Base-by-base conservation (phyloP, 2,113 vertebrate genomes). In the Lathamus discolor region DNA sequence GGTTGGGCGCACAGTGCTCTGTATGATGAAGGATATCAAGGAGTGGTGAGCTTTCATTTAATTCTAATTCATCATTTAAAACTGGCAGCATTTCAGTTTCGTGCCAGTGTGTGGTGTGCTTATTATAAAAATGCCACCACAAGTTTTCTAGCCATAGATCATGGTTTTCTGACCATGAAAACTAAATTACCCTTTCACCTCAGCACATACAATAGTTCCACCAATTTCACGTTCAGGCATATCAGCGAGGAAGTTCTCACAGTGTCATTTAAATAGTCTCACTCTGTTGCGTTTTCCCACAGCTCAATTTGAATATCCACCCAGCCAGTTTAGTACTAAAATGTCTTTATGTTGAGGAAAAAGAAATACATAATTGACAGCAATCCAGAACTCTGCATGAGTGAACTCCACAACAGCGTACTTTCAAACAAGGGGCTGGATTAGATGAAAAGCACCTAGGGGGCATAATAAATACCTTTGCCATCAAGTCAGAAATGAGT, bases 241-340 rank as follows among this genome's bases (percentile, higher is more conserved):
- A 67, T 83, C 84, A 68, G 63, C 24, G 59, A 94, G 95, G 93
- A 93, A 94, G 93, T 96, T 97, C 94, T 93, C 94, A 96, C 95
- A 87, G 59, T 92, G 78, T 95, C 94, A 83, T 82, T 95, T 91
- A 49, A 90, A n/a, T 9, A 88, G 95, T 95, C 72, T 95, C 89
- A 95, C 77, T 95, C 94, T 74, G 4, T 66, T 96, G 92, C 85
- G 7, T 93, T 97, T 96, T 97, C 95, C 94, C 95, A 97, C 84
- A 95, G 83, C 67, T 89, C 90, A 28, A 11, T 76, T 91, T 48
- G 51, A 93, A 94, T 89, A 79, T 37, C 57, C 73, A 61, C 31
- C 55, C 23, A 29, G 29, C 57, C 62, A 44, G 27, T 68, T 81
- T 17, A 43, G 73, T 15, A 52, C 48, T 76, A 62, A 79, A 85